Evolutionary conservation across 92 coral and sea anemone genomes (phyloP), one percentile per base, ranked within the genome.

Genomic region (Parazoanthus swiftii): DNA sequence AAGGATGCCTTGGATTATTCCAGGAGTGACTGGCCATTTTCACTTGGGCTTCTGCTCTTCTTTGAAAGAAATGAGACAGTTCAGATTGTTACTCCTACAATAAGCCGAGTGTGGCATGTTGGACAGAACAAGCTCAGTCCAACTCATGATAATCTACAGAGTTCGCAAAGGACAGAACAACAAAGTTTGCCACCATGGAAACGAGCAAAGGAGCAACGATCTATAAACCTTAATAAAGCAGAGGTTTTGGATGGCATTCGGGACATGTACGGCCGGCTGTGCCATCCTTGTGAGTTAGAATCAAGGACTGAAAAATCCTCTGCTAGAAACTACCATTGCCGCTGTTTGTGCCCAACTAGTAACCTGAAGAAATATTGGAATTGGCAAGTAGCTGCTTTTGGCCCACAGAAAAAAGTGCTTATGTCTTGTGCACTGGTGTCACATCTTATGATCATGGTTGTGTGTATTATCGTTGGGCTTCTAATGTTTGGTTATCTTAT

Each of bases 61-160:
- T 95, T 93, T 79, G 93, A 95, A 88, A 91, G 94, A n/a, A 95
- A 95, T 89, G 92, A 92, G 29, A 95, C 98, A 8, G 94, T 95
- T 29, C 93, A 89, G 73, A 92, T 95, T 88, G 98, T 92, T 11
- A 93, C 95, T 0, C 99, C 99, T 21, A 96, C 98, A 36, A 92
- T 95, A 80, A 95, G 99, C 84, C 94, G 99, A 48, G 93, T 96
- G 74, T 96, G 99, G 99, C 99, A 96, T 90, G 94, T 96, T 14
- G 99, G 99, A 10, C 95, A 91, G 14, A 93, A 88, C 74, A 91
- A 90, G 67, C 58, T 90, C 25, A 79, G 89, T 3, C 83, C 94
- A 0, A 88, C 90, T 4, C 81, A 43, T 23, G 93, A 91, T 38
- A 86, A 68, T 36, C 86, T 26, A 46, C 74, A 72, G 36, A 76